Base-by-base conservation (phyloP, 2,797 vertebrate genomes). In the Bovichtus diacanthus region DNA sequence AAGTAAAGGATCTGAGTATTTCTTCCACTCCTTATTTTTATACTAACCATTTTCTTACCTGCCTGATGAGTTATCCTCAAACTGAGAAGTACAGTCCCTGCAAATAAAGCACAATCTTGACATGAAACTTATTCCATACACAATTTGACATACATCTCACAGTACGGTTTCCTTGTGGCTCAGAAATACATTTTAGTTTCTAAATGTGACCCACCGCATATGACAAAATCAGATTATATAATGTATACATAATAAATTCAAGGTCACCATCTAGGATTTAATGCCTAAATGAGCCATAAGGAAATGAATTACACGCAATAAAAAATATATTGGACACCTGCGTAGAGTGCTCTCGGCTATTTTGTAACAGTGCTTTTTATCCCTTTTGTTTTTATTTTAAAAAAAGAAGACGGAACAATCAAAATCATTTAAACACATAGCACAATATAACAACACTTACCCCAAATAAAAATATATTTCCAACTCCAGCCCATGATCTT, bases 401-500 rank as follows among this genome's bases (percentile, higher is more conserved):
- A 46, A 25, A 55, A 34, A 4, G 58, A 39, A 59, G 21, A 59
- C 25, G 1, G 34, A 11, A 11, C 4, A 12, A 65, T 36, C 21
- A n/a, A 9, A 31, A 2, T 15, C 0, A 31, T 36, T 18, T 18
- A 50, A 27, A 44, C 2, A 34, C 3, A 7, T 39, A 8, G 6
- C 6, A 50, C 19, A n/a, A 36, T 9, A 41, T 15, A 7, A 23
- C 23, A 19, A 38, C 9, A 72, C 69, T 78, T 46, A 78, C 76
- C 76, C 53, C 61, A 66, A 46, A 61, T 66, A 2, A 72, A 51
- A 10, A 60, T 8, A 5, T 13, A 47, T 31, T 29, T 66, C 66
- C 21, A 29, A 4, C 27, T 60, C 59, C 39, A 7, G 18, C 72
- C 54, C 76, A 72, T 72, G 46, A 53, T 39, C 46, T n/a, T n/a